Conservation (phyloP, 2,888 invertebrate genomes). For the Muscina levida region DNA sequence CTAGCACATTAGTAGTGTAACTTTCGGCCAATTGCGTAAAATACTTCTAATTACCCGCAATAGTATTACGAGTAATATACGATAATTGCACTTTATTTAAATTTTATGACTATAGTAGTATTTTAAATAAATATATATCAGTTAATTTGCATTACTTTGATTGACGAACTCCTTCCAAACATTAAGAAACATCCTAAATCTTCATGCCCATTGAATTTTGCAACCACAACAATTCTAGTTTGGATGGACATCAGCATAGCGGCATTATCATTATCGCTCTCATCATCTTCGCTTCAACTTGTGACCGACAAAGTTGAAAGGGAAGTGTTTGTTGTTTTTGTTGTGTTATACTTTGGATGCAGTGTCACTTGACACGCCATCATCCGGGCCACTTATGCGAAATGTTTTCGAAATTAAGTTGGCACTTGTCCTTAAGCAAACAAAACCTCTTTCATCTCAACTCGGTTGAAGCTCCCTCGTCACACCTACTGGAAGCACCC, state of each 20-base stretch:
- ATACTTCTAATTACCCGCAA: too few relatives aligned
- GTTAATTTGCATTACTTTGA: conserved; percentile 36
- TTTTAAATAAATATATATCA: too few relatives aligned
- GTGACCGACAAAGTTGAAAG: conserved; percentile 33
- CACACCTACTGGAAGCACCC: background rate
- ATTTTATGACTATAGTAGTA: too few relatives aligned
- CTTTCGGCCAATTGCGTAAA: too few relatives aligned
- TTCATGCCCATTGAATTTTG: conserved; percentile 39
- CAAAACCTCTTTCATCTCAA: conserved; percentile 50
- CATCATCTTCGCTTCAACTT: background rate
- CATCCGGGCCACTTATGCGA: conserved; percentile 46
- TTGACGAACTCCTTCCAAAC: background rate
- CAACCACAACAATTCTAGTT: conserved; percentile 34
- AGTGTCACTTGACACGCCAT: conserved; percentile 52
- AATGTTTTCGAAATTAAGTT: conserved; percentile 64
- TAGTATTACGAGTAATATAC: too few relatives aligned
- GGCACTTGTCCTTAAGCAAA: conserved; percentile 64
- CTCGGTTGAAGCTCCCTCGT: conserved; percentile 3
- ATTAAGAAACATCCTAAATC: background rate
- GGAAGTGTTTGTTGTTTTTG: conserved; percentile 31
- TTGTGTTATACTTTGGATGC: conserved; percentile 17
- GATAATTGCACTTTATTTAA: too few relatives aligned
- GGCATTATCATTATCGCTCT: conserved; percentile 1
- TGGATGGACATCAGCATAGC: conserved; percentile 6
- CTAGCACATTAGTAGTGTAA: too few relatives aligned